A percentile compares a stretch with the other conserved stretches of the same genome.
Conservation (phyloP, 2,113 vertebrate genomes). For the Sinocyclocheilus rhinocerous region DNA sequence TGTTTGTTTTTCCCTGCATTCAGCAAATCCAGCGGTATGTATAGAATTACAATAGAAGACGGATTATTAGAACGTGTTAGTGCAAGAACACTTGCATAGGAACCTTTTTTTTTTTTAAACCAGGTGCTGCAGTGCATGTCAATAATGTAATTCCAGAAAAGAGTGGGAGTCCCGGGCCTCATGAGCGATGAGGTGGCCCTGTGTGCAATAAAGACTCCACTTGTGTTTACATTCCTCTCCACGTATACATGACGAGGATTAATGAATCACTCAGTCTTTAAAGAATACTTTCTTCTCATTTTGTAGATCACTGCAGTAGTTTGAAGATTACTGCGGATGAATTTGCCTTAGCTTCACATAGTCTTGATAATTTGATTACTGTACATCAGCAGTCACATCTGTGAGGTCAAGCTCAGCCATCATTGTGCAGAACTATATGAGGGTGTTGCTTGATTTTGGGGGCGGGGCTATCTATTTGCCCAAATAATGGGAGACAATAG, state of each 20-base stretch:
- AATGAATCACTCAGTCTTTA: not conserved
- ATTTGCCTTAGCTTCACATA: not conserved
- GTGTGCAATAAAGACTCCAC: constrained; percentile 3
- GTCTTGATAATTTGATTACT: not conserved
- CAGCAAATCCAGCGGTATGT: constrained; percentile 88
- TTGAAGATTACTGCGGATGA: not conserved
- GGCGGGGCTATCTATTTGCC: not conserved
- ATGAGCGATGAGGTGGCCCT: not conserved
- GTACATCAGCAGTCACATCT: not conserved
- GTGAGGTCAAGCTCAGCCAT: not conserved
- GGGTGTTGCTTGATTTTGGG: not conserved
- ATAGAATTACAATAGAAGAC: not conserved
- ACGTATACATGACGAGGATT: not conserved
- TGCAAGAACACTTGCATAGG: not conserved
- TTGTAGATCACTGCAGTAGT: not conserved
- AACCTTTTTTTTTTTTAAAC: not conserved
- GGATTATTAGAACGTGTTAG: not conserved
- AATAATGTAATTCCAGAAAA: not conserved
- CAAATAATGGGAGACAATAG: not conserved
- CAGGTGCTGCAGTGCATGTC: not conserved
- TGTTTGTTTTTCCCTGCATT: constrained; percentile 88
- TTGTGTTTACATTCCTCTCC: constrained; percentile 5
- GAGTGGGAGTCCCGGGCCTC: not conserved
- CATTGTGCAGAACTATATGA: not conserved
- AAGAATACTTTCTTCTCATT: not conserved